These are phyloP conservation scores for Dastarcus helophoroides DNA, from an alignment of 2,888 invertebrate species.

Conservation along the genomic window DNA sequence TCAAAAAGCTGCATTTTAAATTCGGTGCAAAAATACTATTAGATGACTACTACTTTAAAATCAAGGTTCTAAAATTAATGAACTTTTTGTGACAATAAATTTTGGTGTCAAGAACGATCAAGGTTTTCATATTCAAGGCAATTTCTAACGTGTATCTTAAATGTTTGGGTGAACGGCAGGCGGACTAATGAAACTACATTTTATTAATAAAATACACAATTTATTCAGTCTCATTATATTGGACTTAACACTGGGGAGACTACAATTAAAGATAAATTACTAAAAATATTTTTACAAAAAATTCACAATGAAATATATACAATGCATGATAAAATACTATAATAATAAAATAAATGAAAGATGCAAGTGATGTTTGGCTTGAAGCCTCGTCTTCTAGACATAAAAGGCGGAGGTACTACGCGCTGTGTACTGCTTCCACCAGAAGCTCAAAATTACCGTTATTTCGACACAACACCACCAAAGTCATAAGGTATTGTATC, in stretches of 20 bases:
- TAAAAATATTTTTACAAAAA: constrained; percentile 30
- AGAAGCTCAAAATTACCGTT: no score
- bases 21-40: no score
- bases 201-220: constrained; percentile 29
- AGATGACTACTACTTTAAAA: no score
- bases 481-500: no score
- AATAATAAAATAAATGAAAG: constrained; percentile 22
- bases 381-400: no score
- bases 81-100: constrained; percentile 1
- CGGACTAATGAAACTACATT: constrained; percentile 9
- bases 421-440: background rate
- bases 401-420: no score
- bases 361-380: constrained; percentile 24
- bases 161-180: constrained; percentile 2
- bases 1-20: no score
- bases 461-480: background rate
- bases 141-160: no score
- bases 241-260: constrained; percentile 30
- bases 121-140: no score
- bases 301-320: constrained; percentile 30
- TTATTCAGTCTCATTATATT: constrained; percentile 36
- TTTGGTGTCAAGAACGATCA: no score
- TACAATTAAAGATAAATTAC: constrained; percentile 27
- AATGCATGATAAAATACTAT: constrained; percentile 21
- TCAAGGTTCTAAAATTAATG: background rate